Base-by-base conservation (phyloP, 2,888 invertebrate genomes). In the Tetragonula carbonaria region DNA sequence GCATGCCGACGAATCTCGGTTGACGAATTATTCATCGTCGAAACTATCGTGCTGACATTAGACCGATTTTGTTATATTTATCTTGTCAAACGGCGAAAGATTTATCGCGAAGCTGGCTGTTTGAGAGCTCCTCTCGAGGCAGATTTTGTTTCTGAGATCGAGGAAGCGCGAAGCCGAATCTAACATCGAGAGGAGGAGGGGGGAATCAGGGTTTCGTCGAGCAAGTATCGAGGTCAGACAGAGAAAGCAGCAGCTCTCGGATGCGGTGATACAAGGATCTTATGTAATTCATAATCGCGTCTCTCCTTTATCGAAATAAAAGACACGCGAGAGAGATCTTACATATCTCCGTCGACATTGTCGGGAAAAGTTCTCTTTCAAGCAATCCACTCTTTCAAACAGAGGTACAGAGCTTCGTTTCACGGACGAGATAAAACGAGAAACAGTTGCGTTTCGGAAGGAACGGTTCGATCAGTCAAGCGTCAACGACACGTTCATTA, bases 161-260 rank as follows among this genome's bases (percentile, higher is more conserved):
- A 45, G 45, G 28, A 53, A n/a, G 59, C 55, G 66, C 70, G 55
- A 33, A 70, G 33, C 38, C 59, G 51, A 68, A 51, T 68, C 68
- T 68, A 68, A 68, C 28, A 62, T 73, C 71, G 45, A 72, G 11
- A 1, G 38, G 45, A 8, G 38, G 38, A 5, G 38, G 8, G 8
- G 21, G 75, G 82, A 80, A 91, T 90, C 89, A 87, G 84, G 84
- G 86, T 90, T 90, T 88, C 88, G 89, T 92, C 90, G 89, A 87
- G 86, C 83, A 90, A 87, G 90, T 91, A 94, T 94, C 90, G 92
- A 91, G 93, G 93, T 93, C 93, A 92, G 90, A 92, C 92, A 92
- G 93, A 93, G 93, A 93, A 93, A 94, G 94, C 93, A 92, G 91
- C 88, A 85, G 78, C 84, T 87, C 83, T 87, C 83, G 84, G 74